Base-by-base conservation (phyloP, 2,797 vertebrate genomes). In the Megaceryle alcyon region DNA sequence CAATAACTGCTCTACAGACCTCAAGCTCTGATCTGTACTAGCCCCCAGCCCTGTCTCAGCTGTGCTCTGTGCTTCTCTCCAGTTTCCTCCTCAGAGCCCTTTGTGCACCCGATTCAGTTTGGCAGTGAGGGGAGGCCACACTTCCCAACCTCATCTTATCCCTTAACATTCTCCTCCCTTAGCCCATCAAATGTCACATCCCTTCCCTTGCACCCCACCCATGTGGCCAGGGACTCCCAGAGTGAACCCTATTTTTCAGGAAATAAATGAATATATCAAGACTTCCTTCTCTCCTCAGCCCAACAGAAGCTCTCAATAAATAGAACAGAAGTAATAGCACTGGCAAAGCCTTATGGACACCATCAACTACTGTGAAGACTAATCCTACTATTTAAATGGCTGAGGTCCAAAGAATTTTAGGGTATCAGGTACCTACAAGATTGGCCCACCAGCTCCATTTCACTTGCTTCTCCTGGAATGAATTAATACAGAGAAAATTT, bases 1-100 rank as follows among this genome's bases (percentile, higher is more conserved):
- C 28, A 54, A 31, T n/a, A 70, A 53, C 2, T 0, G 2, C 31
- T 35, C 2, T 23, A 14, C 0, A 3, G 13, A 37, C 80, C 31
- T 80, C 46, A 73, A 39, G 14, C 3, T 33, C 20, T 70, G 17
- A 59, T 31, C 37, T 53, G 1, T 31, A 64, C 12, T 12, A 68
- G 41, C 3, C 3, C 6, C 28, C 11, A 81, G 13, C 6, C 48
- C 56, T 21, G 35, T 33, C 9, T 31, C 14, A 18, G 3, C 12
- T 53, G 35, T 7, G 5, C 9, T 60, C 35, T 10, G 5, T 71
- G 22, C 12, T 91, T 92, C 31, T 76, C 8, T 22, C 22, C 31
- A n/a, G 18, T 61, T 88, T 72, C 54, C 54, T 41, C 5, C 21
- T 18, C 33, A 61, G 22, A 90, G 20, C 9, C 33, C 17, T 75